Percentiles rank a stretch among this genome's conserved stretches.
phyloP scores from a whole-genome alignment of 1,140 invertebrate species.

The Drosophila melanogaster region Release_6_plus_ISO1_MT NC_004354.4:3744501-3745000 shows the following conservation, averaged over 20 bases:
- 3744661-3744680: constrained; percentile 71
- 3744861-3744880: constrained; percentile 47
- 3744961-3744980: constrained; percentile 73
- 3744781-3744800: constrained; percentile 69
- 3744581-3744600: not conserved
- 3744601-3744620: not conserved
- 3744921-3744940: not conserved
- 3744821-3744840: constrained; percentile 83
- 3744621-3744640: not conserved
- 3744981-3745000: constrained; percentile 81
- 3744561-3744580: constrained; percentile 8
- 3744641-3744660: constrained; percentile 31
- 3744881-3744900: constrained; percentile 22
- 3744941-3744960: constrained; percentile 33
- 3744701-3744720: constrained; percentile 69
- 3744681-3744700: constrained; percentile 56
- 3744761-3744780: constrained; percentile 6
- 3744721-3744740: constrained; percentile 4
- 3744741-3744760: not conserved
- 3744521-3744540: constrained; percentile 81
- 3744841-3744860: constrained; percentile 82
- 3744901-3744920: not conserved
- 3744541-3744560: constrained; percentile 63
- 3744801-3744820: constrained; percentile 83
- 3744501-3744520: constrained; percentile 61